A percentile compares a stretch with the other conserved stretches of the same genome.
Conservation (phyloP, 2,113 vertebrate genomes). For the Rhabdornis inornatus region DNA sequence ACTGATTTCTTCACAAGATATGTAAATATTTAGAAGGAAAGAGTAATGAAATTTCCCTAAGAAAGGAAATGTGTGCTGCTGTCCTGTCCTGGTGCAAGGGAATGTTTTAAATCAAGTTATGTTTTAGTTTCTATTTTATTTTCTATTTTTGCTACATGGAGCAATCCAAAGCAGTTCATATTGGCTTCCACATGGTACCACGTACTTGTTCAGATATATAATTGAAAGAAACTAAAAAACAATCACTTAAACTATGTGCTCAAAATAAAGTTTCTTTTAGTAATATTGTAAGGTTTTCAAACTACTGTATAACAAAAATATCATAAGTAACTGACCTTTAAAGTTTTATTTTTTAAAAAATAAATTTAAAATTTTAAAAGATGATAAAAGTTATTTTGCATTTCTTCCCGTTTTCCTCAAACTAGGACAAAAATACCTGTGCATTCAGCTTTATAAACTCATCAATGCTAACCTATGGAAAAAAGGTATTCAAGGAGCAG, state of each 20-base stretch:
- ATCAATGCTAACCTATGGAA: neutral
- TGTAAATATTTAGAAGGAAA: neutral
- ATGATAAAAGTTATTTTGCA: neutral
- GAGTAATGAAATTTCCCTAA: neutral
- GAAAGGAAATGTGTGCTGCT: neutral
- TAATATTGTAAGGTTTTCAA: neutral
- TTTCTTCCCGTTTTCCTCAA: neutral
- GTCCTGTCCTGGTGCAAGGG: neutral
- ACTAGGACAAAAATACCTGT: neutral
- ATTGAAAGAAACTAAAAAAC: neutral
- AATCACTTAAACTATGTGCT: neutral
- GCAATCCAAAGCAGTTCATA: neutral
- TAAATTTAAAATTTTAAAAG: neutral
- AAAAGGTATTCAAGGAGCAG: neutral
- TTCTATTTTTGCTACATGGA: neutral
- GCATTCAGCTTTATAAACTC: neutral
- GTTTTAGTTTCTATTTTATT: neutral
- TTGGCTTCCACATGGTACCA: neutral
- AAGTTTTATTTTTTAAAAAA: neutral
- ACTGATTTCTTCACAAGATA: neutral
- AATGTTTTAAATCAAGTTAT: neutral
- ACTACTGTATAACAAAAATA: neutral
- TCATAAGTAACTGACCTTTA: neutral
- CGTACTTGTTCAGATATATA: neutral
- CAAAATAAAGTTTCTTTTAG: neutral